Evolutionary conservation across 2,888 invertebrate species (phyloP).

Genomic region (Nephrotoma appendiculata): DNA sequence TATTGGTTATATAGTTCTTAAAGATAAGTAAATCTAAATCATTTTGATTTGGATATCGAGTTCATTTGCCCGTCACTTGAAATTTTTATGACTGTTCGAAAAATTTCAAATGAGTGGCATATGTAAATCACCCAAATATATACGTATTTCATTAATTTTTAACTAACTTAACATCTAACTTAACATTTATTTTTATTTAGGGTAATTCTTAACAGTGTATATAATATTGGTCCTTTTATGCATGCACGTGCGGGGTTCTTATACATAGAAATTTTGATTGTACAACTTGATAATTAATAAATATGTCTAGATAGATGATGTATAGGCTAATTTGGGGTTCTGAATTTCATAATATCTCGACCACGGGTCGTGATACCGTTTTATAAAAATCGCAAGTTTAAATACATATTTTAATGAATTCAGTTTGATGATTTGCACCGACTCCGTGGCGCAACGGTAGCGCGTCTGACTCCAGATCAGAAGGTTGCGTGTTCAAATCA

Average conservation of each 20-base stretch:
- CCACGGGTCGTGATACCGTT: too few species aligned
- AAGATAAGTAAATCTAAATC: background rate
- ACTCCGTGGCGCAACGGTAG: slow-evolving; percentile 12
- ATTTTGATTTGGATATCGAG: background rate
- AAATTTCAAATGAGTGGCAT: background rate
- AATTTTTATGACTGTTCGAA: background rate
- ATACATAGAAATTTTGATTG: background rate
- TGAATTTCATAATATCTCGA: background rate
- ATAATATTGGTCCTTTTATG: background rate
- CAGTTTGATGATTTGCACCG: background rate
- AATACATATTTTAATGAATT: background rate
- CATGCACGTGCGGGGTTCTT: background rate
- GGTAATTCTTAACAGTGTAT: background rate
- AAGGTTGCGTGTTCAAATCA: slow-evolving; percentile 12
- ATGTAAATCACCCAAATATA: background rate
- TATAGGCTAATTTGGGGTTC: background rate
- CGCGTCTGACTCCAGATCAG: slow-evolving; percentile 11
- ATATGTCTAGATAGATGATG: too few species aligned
- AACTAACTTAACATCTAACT: background rate
- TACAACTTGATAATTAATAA: background rate
- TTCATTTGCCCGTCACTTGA: background rate
- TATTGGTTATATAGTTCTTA: background rate
- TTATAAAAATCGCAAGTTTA: background rate
- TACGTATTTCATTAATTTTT: background rate
- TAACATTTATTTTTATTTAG: background rate